Evolutionary conservation across 2,797 vertebrate genomes (phyloP).

Genomic region (Halcyon smyrnensis): DNA sequence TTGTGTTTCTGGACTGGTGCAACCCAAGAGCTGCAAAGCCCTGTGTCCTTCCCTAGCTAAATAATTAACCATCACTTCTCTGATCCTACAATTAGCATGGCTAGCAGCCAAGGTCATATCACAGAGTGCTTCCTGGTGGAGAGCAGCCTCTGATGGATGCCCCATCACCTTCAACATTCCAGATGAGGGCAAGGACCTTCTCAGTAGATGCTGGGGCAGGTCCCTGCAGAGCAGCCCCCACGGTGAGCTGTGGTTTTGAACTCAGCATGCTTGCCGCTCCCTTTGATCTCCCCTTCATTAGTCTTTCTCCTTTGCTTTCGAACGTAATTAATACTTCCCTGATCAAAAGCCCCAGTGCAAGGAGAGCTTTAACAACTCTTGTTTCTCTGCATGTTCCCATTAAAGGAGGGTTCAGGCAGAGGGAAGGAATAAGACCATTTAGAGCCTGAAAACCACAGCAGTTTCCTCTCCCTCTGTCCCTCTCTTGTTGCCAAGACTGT

Average conservation of each 20-base stretch:
- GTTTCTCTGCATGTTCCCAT: neutral
- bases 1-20: neutral
- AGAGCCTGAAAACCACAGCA: neutral
- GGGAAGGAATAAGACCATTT: neutral
- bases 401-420: neutral
- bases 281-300: slow-evolving; percentile 71
- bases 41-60: neutral
- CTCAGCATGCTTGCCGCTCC: neutral
- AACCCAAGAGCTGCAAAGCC: neutral
- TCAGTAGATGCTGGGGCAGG: neutral
- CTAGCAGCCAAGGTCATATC: neutral
- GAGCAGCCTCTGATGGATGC: neutral
- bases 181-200: neutral
- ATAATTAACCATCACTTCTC: neutral
- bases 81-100: neutral
- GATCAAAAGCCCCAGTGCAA: slow-evolving; percentile 40
- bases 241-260: neutral
- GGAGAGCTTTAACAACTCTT: neutral
- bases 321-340: slow-evolving; percentile 52
- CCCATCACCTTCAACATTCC: neutral
- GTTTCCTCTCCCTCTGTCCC: neutral
- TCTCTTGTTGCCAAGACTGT: neutral
- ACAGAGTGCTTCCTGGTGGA: fast-evolving
- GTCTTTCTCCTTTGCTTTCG: slow-evolving; percentile 12
- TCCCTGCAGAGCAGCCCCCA: neutral